Base-by-base conservation (phyloP, 2,113 vertebrate genomes). In the Craseonycteris thonglongyai region DNA sequence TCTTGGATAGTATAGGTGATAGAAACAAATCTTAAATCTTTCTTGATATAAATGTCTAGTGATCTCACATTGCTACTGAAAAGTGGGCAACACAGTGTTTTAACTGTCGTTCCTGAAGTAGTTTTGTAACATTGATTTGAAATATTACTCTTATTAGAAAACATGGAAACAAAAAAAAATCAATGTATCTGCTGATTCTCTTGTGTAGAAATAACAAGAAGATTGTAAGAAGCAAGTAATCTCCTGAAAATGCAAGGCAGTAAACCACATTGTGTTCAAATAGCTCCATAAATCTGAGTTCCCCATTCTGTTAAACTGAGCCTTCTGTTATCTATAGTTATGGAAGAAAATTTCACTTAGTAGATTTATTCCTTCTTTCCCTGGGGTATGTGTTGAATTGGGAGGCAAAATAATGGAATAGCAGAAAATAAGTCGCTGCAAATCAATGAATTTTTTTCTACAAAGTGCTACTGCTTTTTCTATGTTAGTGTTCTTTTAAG, bases 101-200 rank as follows among this genome's bases (percentile, higher is more conserved):
- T 96, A 87, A 71, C 65, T 71, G 14, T 28, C 51, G 51, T 86
- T 88, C 18, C 33, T 88, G 11, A 92, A 47, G 49, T 65, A 85
- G 78, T 95, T 96, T 75, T 66, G 2, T 88, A 81, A 56, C 38
- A 61, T 51, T 92, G 61, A 91, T 75, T 97, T 95, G 95, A 92
- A 49, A 38, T 93, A 90, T 90, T 49, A 78, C 78, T 96, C 28
- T 26, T 88, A 78, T 92, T 88, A 79, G 80, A 93, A 94, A 93
- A 49, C 65, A 59, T 33, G 30, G 58, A 86, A 59, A 56, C 58
- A 58, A 26, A 68, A 69, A 83, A 91, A 95, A 92, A 95, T 90
- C 84, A 92, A 8, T 95, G 35, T 74, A 87, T 91, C 45, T 85
- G 72, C 61, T 92, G 78, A 66, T 96, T 88, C 51, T 83, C 68